These are phyloP conservation scores for Conomelus anceps DNA, from an alignment of 2,888 invertebrate genomes.

Conservation along the genomic window DNA sequence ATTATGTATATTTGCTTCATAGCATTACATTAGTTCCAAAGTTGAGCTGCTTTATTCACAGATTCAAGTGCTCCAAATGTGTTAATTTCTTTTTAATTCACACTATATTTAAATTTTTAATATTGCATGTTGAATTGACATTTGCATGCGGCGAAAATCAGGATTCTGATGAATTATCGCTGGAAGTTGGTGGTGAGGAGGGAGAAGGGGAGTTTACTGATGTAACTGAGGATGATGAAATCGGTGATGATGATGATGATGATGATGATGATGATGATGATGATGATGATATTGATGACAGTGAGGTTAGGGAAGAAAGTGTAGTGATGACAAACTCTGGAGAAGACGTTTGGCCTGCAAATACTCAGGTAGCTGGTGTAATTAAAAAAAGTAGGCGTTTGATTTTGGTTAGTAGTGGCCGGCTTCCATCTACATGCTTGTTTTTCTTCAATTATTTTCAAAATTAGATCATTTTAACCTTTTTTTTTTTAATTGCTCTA, in stretches of 20 bases:
- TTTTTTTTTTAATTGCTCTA: no score
- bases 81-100: neutral
- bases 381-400: neutral
- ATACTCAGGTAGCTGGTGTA: neutral
- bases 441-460: no score
- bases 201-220: constrained; percentile 10
- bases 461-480: no score
- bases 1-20: no score
- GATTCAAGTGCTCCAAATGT: no score
- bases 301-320: constrained; percentile 25
- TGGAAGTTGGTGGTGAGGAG: neutral
- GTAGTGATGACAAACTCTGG: constrained; percentile 38
- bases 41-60: neutral
- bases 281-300: constrained; percentile 28
- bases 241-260: constrained; percentile 7
- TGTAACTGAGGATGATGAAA: constrained; percentile 28
- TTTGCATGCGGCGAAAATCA: neutral
- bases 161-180: neutral
- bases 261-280: constrained; percentile 23
- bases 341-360: constrained; percentile 34
- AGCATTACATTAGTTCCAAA: no score
- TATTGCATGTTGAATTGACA: neutral
- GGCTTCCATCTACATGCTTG: no score
- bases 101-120: neutral
- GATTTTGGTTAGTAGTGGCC: no score